Percentiles rank a stretch among this genome's conserved stretches.
Evolutionary conservation across 1,140 invertebrate species (phyloP).

Genomic region (Penaeus chinensis): DNA sequence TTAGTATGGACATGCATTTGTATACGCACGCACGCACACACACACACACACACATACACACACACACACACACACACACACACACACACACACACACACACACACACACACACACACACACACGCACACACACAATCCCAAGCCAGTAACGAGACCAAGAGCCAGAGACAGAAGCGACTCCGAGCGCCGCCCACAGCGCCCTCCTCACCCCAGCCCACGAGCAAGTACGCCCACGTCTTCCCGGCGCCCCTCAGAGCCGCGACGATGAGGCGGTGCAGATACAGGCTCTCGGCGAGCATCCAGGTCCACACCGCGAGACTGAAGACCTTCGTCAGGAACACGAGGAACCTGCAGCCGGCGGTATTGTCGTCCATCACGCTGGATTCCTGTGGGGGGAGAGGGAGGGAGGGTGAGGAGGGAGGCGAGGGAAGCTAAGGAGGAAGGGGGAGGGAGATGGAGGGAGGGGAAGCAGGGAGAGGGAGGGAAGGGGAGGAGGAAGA

Average conservation of each 20-base stretch:
- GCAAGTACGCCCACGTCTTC: conserved; percentile 37
- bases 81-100: no score
- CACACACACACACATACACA: no score
- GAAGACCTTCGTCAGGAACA: conserved; percentile 70
- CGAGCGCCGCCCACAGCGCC: not conserved
- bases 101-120: no score
- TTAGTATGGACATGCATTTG: no score
- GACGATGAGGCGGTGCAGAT: conserved; percentile 73
- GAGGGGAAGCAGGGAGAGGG: not conserved
- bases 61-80: no score
- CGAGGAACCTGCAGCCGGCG: conserved; percentile 70
- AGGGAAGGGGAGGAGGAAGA: not conserved
- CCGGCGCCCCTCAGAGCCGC: conserved; percentile 68
- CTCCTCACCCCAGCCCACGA: conserved; percentile 55
- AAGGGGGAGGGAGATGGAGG: not conserved
- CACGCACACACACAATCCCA: no score
- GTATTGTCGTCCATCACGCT: conserved; percentile 67
- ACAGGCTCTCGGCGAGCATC: conserved; percentile 74
- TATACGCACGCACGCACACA: no score
- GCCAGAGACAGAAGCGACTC: no score
- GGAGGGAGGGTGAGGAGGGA: not conserved
- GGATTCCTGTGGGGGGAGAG: no score
- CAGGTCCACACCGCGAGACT: conserved; percentile 72
- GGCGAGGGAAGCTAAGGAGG: not conserved
- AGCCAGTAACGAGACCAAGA: no score